Conservation (phyloP, 2,113 vertebrate genomes). For the Peucedramus taeniatus region DNA sequence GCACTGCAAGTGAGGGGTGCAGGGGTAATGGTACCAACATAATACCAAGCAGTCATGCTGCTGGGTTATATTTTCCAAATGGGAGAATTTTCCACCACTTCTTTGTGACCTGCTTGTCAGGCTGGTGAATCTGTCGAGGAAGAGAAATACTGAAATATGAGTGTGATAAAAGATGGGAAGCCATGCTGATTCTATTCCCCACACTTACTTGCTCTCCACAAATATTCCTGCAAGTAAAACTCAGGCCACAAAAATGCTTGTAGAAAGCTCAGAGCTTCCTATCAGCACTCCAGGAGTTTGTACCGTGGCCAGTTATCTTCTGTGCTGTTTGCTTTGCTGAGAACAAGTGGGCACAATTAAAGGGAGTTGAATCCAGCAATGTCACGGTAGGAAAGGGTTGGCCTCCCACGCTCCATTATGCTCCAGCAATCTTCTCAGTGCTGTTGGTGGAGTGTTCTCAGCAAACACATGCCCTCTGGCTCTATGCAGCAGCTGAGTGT, state of each 20-base stretch:
- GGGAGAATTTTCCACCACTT: not conserved
- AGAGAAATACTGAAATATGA: not conserved
- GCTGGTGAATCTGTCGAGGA: not conserved
- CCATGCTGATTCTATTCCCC: not conserved
- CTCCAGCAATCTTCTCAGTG: not conserved
- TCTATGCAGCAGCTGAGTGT: not conserved
- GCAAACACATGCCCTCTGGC: not conserved
- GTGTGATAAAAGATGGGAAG: not conserved
- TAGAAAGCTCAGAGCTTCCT: not conserved
- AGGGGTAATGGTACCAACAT: not conserved
- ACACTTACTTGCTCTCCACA: not conserved
- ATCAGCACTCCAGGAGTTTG: not conserved
- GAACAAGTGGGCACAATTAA: not conserved
- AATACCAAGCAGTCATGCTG: not conserved
- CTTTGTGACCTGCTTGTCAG: not conserved
- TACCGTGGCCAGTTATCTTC: not conserved
- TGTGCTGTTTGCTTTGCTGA: not conserved
- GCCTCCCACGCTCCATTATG: not conserved
- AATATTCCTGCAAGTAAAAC: not conserved
- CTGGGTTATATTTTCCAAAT: not conserved
- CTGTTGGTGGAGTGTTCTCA: not conserved
- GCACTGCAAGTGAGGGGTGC: accelerated
- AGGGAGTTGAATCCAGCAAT: not conserved
- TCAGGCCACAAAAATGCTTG: not conserved
- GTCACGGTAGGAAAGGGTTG: not conserved